A percentile compares a stretch with the other conserved stretches of the same genome.
These are phyloP conservation scores for Campoletis sonorensis DNA, from an alignment of 1,140 invertebrate genomes.

Conservation along the genomic window DNA sequence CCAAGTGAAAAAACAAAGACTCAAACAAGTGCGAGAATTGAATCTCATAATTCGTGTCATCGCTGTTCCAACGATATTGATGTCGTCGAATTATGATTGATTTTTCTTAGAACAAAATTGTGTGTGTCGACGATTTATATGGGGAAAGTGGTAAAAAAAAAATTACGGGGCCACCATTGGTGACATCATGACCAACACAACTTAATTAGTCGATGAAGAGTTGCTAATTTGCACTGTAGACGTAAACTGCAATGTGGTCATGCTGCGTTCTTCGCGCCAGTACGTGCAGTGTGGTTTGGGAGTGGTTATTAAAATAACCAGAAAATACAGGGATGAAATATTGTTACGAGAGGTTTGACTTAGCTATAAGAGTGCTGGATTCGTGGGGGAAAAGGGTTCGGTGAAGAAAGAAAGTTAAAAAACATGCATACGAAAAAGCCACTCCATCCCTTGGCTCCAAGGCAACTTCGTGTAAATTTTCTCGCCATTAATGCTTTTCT, in stretches of 20 bases:
- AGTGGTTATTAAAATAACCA: constrained; percentile 28
- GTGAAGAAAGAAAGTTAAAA: constrained; percentile 20
- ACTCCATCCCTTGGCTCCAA: neutral
- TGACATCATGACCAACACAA: neutral
- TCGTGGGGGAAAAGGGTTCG: constrained; percentile 1
- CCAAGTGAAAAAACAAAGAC: too few relatives aligned
- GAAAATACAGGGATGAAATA: constrained; percentile 30
- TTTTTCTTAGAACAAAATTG: too few relatives aligned
- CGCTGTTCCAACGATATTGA: too few relatives aligned
- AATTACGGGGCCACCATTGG: neutral
- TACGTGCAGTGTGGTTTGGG: constrained; percentile 10
- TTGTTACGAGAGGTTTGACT: constrained; percentile 13
- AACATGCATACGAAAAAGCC: constrained; percentile 2
- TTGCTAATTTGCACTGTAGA: neutral
- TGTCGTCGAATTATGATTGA: too few relatives aligned
- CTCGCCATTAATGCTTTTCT: constrained; percentile 43
- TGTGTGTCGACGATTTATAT: too few relatives aligned
- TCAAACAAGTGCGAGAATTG: too few relatives aligned
- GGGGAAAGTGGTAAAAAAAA: too few relatives aligned
- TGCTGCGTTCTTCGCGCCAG: neutral
- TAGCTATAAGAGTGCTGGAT: constrained; percentile 2
- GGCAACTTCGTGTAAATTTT: constrained; percentile 41
- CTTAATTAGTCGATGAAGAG: constrained; percentile 4
- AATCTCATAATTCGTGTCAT: too few relatives aligned
- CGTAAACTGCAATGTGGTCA: neutral